A percentile compares a stretch with the other conserved stretches of the same genome.
Evolutionary conservation across 2,888 invertebrate genomes (phyloP).

Genomic region (Nebria brevicollis): DNA sequence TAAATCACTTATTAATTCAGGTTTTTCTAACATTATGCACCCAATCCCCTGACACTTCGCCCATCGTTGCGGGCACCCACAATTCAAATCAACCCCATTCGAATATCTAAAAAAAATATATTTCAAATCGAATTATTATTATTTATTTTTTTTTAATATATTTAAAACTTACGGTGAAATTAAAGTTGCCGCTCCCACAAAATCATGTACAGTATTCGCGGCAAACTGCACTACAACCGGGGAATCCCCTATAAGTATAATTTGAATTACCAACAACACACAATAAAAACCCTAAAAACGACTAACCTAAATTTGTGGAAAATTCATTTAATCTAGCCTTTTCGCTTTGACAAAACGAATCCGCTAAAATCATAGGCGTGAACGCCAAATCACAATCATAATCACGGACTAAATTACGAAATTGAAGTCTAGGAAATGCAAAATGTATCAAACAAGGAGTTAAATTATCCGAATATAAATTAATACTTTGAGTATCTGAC

Average conservation of each 20-base stretch:
- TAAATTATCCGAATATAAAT: not conserved
- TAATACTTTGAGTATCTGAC: slow-evolving; percentile 89
- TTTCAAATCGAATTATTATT: slow-evolving; percentile 20
- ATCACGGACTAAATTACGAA: slow-evolving; percentile 77
- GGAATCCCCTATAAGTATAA: slow-evolving; percentile 70
- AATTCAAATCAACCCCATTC: slow-evolving; percentile 95
- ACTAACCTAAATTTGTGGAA: slow-evolving; percentile 70
- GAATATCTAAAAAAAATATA: slow-evolving; percentile 69
- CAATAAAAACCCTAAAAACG: slow-evolving; percentile 22
- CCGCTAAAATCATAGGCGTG: slow-evolving; percentile 97
- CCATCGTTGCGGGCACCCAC: slow-evolving; percentile 98
- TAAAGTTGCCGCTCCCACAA: slow-evolving; percentile 85
- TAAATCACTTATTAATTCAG: slow-evolving; percentile 84
- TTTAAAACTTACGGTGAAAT: slow-evolving; percentile 74
- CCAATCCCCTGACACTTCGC: slow-evolving; percentile 92
- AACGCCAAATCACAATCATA: slow-evolving; percentile 91
- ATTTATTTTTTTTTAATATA: not conserved
- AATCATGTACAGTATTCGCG: slow-evolving; percentile 83
- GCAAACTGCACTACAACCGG: slow-evolving; percentile 97
- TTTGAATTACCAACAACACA: slow-evolving; percentile 24
- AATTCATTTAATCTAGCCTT: slow-evolving; percentile 89
- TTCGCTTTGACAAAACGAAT: slow-evolving; percentile 89
- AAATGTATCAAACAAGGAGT: not conserved
- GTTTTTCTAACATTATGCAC: slow-evolving; percentile 82
- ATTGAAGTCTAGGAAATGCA: slow-evolving; percentile 71